A percentile compares a stretch with the other conserved stretches of the same genome.
phyloP scores from a whole-genome alignment of 1,140 invertebrate species.

The Oreohelix idahoensis region DNA sequence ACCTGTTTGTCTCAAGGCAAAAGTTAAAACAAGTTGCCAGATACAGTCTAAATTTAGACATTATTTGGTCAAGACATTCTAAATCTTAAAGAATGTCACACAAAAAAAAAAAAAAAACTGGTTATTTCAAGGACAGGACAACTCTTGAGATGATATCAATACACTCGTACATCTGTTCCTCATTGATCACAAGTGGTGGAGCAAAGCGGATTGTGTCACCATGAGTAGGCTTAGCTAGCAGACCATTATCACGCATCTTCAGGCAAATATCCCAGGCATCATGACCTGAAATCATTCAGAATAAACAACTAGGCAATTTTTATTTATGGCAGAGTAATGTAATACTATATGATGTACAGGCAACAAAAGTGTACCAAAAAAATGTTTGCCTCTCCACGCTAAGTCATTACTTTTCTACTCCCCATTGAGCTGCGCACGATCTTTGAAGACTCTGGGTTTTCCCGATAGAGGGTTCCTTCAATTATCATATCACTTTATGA shows the following conservation, averaged over 20 bases:
- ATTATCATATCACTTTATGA: not conserved
- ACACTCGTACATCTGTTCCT: conserved; percentile 86
- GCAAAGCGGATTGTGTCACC: conserved; percentile 94
- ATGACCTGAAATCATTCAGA: conserved; percentile 75
- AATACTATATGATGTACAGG: too few species aligned
- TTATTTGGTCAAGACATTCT: too few species aligned
- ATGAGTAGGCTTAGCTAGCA: conserved; percentile 97
- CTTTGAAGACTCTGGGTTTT: not conserved
- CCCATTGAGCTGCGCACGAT: not conserved
- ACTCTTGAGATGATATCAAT: conserved; percentile 82
- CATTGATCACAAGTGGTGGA: conserved; percentile 91
- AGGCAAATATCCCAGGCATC: conserved; percentile 93
- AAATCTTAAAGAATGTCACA: too few species aligned
- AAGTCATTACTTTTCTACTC: too few species aligned
- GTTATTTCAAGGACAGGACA: conserved; percentile 44
- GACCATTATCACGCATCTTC: conserved; percentile 88
- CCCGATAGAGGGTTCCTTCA: not conserved
- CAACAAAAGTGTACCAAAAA: too few species aligned
- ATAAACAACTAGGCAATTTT: too few species aligned
- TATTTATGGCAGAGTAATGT: too few species aligned
- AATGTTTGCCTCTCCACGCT: too few species aligned
- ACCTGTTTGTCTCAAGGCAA: too few species aligned
- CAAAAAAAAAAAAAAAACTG: not conserved
- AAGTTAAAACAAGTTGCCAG: too few species aligned
- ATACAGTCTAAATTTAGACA: too few species aligned